Evolutionary conservation across 2,888 invertebrate species (phyloP).

Genomic region (Cryptus armator): DNA sequence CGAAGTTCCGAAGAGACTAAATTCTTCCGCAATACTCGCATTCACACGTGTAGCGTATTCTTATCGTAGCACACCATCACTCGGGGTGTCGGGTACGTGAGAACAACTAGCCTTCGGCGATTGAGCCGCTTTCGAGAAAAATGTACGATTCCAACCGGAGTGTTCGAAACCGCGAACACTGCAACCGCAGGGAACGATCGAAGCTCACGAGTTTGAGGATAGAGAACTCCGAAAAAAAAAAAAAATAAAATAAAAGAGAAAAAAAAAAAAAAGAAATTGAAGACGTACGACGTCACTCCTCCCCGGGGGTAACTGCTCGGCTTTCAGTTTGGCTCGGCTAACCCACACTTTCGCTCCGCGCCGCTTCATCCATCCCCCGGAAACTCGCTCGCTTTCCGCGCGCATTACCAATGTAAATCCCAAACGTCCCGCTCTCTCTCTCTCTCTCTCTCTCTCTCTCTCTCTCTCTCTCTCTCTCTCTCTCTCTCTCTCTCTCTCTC

Average conservation of each 20-base stretch:
- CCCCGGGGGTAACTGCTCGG: slow-evolving; percentile 56
- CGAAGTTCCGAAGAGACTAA: not conserved
- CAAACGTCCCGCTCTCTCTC: slow-evolving; percentile 42
- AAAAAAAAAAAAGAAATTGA: slow-evolving; percentile 48
- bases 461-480: slow-evolving; percentile 57
- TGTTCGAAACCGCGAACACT: slow-evolving; percentile 48
- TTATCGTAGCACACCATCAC: slow-evolving; percentile 9
- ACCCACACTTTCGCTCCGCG: slow-evolving; percentile 52
- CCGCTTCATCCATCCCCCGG: slow-evolving; percentile 64
- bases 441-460: slow-evolving; percentile 44
- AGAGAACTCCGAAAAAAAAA: slow-evolving; percentile 5
- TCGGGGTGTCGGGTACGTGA: not conserved
- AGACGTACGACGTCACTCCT: slow-evolving; percentile 62
- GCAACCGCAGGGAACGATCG: slow-evolving; percentile 59
- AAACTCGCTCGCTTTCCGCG: slow-evolving; percentile 70
- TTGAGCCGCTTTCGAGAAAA: slow-evolving; percentile 43
- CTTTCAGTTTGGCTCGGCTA: slow-evolving; percentile 62
- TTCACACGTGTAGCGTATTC: slow-evolving; percentile 21
- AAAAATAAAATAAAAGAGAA: slow-evolving; percentile 14
- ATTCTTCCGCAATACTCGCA: not conserved
- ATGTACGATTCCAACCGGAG: slow-evolving; percentile 57
- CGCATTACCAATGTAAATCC: slow-evolving; percentile 82
- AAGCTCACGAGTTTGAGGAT: slow-evolving; percentile 39
- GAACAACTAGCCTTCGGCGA: slow-evolving; percentile 54
- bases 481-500: slow-evolving; percentile 43